These are phyloP conservation scores for Drosophila gaucha DNA, from an alignment of 2,888 invertebrate species.

Conservation along the genomic window DNA sequence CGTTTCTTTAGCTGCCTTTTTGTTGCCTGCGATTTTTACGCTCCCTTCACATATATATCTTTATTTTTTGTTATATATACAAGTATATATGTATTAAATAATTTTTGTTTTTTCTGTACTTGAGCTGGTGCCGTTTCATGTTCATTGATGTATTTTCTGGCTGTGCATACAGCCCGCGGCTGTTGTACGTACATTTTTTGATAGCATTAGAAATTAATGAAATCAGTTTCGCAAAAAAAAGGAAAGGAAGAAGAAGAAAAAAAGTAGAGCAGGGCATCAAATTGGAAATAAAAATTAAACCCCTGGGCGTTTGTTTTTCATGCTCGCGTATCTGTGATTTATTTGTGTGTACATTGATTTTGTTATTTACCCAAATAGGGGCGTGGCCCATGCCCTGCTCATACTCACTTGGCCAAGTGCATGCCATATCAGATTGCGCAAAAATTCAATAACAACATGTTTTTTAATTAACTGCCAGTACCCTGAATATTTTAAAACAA, in stretches of 20 bases:
- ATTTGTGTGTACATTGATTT: constrained; percentile 34
- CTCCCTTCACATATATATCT: constrained; percentile 12
- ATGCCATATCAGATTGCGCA: constrained; percentile 10
- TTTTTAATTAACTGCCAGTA: constrained; percentile 51
- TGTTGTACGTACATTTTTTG: constrained; percentile 61
- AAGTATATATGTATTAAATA: constrained; percentile 8
- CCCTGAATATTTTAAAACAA: constrained; percentile 23
- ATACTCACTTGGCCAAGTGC: constrained; percentile 12
- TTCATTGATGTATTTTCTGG: constrained; percentile 62
- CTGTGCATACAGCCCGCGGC: constrained; percentile 51
- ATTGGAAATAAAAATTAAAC: constrained; percentile 62
- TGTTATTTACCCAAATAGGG: constrained; percentile 20
- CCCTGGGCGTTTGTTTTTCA: constrained; percentile 42
- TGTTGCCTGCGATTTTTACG: constrained; percentile 37
- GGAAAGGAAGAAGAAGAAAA: constrained; percentile 7
- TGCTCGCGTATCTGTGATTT: constrained; percentile 26
- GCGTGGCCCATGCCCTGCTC: not conserved
- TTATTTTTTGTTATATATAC: constrained; percentile 5
- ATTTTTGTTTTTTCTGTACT: constrained; percentile 21
- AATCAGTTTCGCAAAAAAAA: constrained; percentile 60
- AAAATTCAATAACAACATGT: constrained; percentile 26
- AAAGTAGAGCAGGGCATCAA: constrained; percentile 38
- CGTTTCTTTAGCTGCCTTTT: constrained; percentile 26
- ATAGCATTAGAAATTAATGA: constrained; percentile 78
- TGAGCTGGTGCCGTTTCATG: constrained; percentile 25